Conservation (phyloP, 2,888 invertebrate genomes). For the Acrocera orbiculus region DNA sequence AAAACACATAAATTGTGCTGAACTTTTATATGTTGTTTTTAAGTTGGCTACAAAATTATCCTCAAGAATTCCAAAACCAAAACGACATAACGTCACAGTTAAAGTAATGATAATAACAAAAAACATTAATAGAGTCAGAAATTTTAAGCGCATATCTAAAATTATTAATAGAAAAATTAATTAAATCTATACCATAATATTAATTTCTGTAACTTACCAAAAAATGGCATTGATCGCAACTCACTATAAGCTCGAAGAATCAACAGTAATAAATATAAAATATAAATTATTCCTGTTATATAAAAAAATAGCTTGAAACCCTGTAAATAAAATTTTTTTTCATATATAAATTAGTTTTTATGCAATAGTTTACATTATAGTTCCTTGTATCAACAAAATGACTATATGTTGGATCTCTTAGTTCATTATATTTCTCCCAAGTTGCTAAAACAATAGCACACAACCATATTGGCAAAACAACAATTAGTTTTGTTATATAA, state of each 20-base stretch:
- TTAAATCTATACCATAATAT: background rate
- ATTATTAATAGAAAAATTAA: background rate
- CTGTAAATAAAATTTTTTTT: conserved; percentile 36
- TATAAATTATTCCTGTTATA: conserved; percentile 63
- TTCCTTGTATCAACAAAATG: conserved; percentile 68
- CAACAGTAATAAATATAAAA: conserved; percentile 66
- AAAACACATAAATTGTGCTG: conserved; percentile 89
- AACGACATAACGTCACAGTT: conserved; percentile 59
- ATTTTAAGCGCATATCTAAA: conserved; percentile 77
- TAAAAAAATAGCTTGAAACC: conserved; percentile 83
- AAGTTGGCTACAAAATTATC: conserved; percentile 87
- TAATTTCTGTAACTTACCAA: conserved; percentile 56
- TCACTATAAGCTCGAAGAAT: conserved; percentile 85
- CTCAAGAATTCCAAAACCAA: conserved; percentile 77
- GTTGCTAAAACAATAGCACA: conserved; percentile 70
- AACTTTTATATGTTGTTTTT: conserved; percentile 73
- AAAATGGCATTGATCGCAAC: conserved; percentile 90
- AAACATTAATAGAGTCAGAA: conserved; percentile 69
- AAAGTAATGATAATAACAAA: conserved; percentile 60
- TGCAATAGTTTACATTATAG: conserved; percentile 68
- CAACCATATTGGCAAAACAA: conserved; percentile 75
- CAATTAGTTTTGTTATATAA: conserved; percentile 74
- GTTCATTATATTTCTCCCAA: conserved; percentile 79
- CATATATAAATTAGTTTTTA: conserved; percentile 15
- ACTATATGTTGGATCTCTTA: conserved; percentile 83